Conservation (phyloP, 2,113 vertebrate genomes). For the Ceratotherium simum region DNA sequence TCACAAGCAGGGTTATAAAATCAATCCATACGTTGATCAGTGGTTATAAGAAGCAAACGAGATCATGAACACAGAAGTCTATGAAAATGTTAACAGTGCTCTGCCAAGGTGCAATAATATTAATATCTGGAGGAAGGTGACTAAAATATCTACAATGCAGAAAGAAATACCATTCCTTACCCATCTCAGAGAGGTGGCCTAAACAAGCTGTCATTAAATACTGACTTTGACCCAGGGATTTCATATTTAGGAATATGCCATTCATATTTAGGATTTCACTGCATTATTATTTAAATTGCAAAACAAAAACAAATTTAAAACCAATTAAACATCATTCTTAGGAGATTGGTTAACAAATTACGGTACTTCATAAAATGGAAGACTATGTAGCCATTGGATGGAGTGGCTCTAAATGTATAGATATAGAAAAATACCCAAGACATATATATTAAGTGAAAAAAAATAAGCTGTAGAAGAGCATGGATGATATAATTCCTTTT, state of each 20-base stretch:
- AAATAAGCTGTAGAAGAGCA: neutral
- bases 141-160: neutral
- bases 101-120: neutral
- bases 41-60: neutral
- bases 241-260: neutral
- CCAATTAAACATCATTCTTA: neutral
- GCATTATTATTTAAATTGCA: neutral
- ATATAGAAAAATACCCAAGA: neutral
- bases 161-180: neutral
- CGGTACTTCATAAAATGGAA: neutral
- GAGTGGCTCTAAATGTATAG: neutral
- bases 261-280: neutral
- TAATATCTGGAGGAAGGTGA: neutral
- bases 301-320: slow-evolving; percentile 38
- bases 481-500: neutral
- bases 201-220: neutral
- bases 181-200: neutral
- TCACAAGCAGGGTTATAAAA: slow-evolving; percentile 25
- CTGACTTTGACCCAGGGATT: neutral
- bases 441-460: neutral
- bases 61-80: neutral
- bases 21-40: neutral
- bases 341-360: slow-evolving; percentile 28
- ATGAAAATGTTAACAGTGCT: neutral
- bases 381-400: neutral